A percentile compares a stretch with the other conserved stretches of the same genome.
These are phyloP conservation scores for Leptatherina wallacei DNA, from an alignment of 2,797 vertebrate species.

Conservation along the genomic window DNA sequence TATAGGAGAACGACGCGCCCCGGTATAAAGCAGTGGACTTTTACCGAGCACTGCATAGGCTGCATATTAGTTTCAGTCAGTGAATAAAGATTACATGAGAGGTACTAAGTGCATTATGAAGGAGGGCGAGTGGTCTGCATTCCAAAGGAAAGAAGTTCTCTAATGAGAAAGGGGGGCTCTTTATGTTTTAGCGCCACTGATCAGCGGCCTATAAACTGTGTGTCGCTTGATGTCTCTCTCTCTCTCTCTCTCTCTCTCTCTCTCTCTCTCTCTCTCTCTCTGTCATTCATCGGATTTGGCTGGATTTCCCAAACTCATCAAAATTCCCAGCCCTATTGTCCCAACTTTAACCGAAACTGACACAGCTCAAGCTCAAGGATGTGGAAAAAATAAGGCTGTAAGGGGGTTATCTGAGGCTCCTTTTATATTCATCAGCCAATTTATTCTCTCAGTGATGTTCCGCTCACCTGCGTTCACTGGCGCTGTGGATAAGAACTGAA, in stretches of 20 bases:
- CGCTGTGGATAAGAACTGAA: slow-evolving; percentile 12
- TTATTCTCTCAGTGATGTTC: slow-evolving; percentile 6
- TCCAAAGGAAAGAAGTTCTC: slow-evolving; percentile 19
- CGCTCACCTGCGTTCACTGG: slow-evolving; percentile 7
- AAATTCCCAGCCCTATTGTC: neutral
- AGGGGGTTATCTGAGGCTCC: slow-evolving; percentile 33
- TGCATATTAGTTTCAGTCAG: neutral
- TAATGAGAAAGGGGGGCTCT: neutral
- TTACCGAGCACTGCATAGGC: slow-evolving; percentile 10
- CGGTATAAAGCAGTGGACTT: slow-evolving; percentile 42
- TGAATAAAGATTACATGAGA: neutral
- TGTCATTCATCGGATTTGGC: neutral
- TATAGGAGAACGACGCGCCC: slow-evolving; percentile 62
- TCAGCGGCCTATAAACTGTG: neutral
- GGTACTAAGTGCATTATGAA: neutral
- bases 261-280: neutral
- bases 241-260: no score
- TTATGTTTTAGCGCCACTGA: slow-evolving; percentile 4
- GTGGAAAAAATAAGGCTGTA: neutral
- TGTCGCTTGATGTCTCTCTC: neutral
- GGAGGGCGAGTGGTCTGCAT: slow-evolving; percentile 3
- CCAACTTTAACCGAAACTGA: slow-evolving; percentile 17
- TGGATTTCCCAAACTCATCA: slow-evolving; percentile 2
- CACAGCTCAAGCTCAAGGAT: slow-evolving; percentile 5
- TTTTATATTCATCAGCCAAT: slow-evolving; percentile 23